phyloP scores from a whole-genome alignment of 2,888 invertebrate genomes.

The Clunio marinus region DNA sequence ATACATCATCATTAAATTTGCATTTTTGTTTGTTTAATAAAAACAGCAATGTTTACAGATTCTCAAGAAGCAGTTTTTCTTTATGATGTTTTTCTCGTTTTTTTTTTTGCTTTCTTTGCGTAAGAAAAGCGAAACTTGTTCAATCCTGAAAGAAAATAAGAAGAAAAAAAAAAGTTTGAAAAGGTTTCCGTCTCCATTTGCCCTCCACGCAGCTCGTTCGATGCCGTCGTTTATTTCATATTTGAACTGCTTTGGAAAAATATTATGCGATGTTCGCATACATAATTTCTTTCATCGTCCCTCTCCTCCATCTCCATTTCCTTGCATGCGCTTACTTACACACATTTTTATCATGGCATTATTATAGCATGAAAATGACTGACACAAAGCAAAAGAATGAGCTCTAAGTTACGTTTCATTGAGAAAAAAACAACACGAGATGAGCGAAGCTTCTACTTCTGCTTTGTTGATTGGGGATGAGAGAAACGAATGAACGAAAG shows the following conservation, averaged over 20 bases:
- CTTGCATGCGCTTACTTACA: neutral
- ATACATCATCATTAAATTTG: conserved; percentile 21
- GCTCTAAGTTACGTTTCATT: neutral
- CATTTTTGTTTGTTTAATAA: conserved; percentile 19
- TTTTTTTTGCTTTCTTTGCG: neutral
- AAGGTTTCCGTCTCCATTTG: conserved; percentile 10
- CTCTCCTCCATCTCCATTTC: too few species aligned
- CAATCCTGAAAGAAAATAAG: neutral
- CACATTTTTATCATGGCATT: neutral
- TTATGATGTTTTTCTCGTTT: neutral
- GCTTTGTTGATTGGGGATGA: too few species aligned
- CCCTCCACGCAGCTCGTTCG: neutral
- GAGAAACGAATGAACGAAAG: too few species aligned
- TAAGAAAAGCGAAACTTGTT: too few species aligned
- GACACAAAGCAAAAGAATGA: neutral
- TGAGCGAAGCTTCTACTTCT: conserved; percentile 4
- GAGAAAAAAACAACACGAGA: neutral
- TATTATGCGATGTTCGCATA: neutral
- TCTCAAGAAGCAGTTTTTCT: neutral
- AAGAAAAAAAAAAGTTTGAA: conserved; percentile 2
- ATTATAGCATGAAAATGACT: neutral
- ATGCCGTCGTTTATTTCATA: neutral
- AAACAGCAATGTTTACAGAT: conserved; percentile 19
- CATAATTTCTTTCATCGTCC: neutral
- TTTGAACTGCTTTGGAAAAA: conserved; percentile 1